Evolutionary conservation across 2,888 invertebrate genomes (phyloP).

Genomic region (Sepioteuthis lessoniana): DNA sequence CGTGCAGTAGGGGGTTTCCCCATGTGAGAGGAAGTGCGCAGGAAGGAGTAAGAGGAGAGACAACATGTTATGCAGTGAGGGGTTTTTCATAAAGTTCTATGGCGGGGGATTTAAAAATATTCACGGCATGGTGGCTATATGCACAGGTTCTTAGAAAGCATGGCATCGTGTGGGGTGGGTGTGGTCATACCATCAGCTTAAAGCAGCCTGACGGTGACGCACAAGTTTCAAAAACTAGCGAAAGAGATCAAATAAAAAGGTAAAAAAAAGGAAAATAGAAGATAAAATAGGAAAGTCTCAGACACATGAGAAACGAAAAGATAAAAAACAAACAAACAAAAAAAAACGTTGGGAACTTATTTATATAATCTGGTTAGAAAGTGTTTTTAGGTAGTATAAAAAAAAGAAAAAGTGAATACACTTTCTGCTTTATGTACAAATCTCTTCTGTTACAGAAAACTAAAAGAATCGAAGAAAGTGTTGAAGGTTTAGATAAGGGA

Average conservation of each 20-base stretch:
- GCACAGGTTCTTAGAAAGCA: neutral
- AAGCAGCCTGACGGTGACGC: neutral
- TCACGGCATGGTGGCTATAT: neutral
- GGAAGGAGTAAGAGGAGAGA: neutral
- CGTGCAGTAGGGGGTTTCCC: neutral
- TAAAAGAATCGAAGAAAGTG: no score
- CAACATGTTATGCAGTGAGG: neutral
- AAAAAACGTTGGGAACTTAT: neutral
- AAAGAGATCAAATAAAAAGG: neutral
- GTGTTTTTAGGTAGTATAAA: neutral
- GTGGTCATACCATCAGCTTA: neutral
- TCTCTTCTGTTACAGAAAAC: no score
- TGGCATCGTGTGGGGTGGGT: neutral
- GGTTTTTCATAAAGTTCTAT: neutral
- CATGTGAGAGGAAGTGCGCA: neutral
- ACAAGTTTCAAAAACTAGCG: neutral
- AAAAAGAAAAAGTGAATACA: no score
- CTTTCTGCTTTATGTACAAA: no score
- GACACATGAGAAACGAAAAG: neutral
- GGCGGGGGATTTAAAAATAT: slow-evolving; percentile 33
- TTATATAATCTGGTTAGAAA: neutral
- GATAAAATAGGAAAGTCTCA: neutral
- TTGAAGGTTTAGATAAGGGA: no score
- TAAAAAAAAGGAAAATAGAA: neutral
- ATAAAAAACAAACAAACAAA: no score